Conservation (phyloP, 2,888 invertebrate genomes). For the Campoletis raptor region DNA sequence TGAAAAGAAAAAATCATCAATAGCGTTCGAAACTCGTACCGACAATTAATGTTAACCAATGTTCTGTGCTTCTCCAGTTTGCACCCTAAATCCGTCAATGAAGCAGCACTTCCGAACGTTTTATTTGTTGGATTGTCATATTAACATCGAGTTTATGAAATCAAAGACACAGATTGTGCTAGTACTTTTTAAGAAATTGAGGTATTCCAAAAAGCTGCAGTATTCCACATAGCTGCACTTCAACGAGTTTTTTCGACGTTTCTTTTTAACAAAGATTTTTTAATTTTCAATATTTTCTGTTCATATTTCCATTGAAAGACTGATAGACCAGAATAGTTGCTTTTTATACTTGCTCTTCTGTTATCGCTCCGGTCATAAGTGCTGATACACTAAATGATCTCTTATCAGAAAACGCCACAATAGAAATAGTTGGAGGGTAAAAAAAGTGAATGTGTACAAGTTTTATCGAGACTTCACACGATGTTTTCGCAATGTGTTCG, state of each 20-base stretch:
- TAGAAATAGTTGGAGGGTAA: not conserved
- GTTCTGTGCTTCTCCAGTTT: too few relatives aligned
- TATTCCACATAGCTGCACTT: too few relatives aligned
- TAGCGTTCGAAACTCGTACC: too few relatives aligned
- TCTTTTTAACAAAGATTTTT: not conserved
- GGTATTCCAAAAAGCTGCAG: too few relatives aligned
- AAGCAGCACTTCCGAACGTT: too few relatives aligned
- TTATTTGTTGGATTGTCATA: too few relatives aligned
- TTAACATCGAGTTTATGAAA: too few relatives aligned
- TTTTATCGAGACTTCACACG: conserved; percentile 57
- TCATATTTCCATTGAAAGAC: not conserved
- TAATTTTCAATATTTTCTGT: not conserved
- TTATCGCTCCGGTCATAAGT: not conserved
- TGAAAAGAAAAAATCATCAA: too few relatives aligned
- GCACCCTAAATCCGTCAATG: too few relatives aligned
- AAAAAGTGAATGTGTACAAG: conserved; percentile 6
- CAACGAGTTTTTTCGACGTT: not conserved
- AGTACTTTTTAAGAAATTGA: too few relatives aligned
- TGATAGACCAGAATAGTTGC: not conserved
- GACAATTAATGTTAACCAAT: too few relatives aligned
- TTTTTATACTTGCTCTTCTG: not conserved
- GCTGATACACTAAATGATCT: conserved; percentile 21
- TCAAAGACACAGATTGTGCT: too few relatives aligned
- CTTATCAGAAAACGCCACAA: not conserved
- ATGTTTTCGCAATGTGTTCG: conserved; percentile 22